Evolutionary conservation across 2,888 invertebrate genomes (phyloP).

Genomic region (Dendrolimus houi): DNA sequence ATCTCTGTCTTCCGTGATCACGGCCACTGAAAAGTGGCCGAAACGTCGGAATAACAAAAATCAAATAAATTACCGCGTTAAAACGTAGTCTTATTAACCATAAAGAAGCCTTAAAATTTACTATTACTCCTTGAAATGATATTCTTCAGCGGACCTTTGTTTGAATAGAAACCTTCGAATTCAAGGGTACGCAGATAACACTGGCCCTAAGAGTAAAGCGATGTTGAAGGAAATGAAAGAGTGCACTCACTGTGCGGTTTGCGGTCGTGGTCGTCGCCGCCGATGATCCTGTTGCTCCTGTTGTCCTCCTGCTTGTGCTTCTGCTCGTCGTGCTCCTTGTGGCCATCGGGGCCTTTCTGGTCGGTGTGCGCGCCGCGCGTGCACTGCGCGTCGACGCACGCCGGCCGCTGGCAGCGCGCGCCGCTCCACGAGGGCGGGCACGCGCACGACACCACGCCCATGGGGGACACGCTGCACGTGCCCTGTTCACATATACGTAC

Average conservation of each 20-base stretch:
- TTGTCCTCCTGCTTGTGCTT: background rate
- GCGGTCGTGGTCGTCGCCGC: background rate
- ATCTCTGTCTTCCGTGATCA: too few species aligned
- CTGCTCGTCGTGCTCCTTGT: background rate
- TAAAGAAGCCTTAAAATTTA: too few species aligned
- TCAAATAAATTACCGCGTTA: too few species aligned
- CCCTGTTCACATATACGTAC: conserved; percentile 25
- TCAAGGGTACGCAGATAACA: too few species aligned
- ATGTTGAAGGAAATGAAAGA: background rate
- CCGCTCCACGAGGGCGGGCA: conserved; percentile 82
- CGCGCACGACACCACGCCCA: conserved; percentile 68
- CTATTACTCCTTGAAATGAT: too few species aligned
- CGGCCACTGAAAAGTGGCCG: too few species aligned
- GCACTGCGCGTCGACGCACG: conserved; percentile 77
- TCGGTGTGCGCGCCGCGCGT: conserved; percentile 20
- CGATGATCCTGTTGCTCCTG: background rate
- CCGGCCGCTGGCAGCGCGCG: conserved; percentile 80
- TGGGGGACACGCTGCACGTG: conserved; percentile 25
- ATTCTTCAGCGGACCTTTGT: too few species aligned
- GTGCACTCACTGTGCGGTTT: background rate
- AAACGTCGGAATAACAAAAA: too few species aligned
- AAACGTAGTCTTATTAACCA: too few species aligned
- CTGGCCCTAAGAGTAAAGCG: too few species aligned
- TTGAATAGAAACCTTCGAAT: too few species aligned
- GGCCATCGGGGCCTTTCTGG: background rate